Evolutionary conservation across 23 tunicate species (phyloP).

Genomic region (Diplosoma virens): DNA sequence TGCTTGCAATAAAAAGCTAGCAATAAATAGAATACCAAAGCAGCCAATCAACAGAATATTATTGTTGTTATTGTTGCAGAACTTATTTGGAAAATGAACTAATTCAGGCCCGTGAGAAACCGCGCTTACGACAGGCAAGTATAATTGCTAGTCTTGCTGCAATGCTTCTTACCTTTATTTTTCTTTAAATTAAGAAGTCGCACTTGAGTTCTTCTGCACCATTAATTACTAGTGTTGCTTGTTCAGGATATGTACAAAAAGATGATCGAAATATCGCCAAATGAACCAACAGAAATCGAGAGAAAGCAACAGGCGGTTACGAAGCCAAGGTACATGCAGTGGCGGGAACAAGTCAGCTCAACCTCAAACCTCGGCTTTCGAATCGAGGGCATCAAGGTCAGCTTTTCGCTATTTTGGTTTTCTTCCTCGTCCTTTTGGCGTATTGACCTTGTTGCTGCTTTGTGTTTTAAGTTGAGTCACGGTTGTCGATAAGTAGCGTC

Average conservation of each 20-base stretch:
- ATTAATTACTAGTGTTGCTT: not conserved
- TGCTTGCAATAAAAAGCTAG: too few species aligned
- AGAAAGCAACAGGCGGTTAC: slow-evolving; percentile 73
- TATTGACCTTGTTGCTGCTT: too few species aligned
- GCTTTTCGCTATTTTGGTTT: too few species aligned
- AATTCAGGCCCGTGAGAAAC: slow-evolving; percentile 74
- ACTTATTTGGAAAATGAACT: slow-evolving; percentile 95
- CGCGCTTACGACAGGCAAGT: slow-evolving; percentile 78
- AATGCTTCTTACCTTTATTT: too few species aligned
- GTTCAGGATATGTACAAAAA: slow-evolving; percentile 87
- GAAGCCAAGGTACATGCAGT: slow-evolving; percentile 95
- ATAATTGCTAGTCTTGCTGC: too few species aligned
- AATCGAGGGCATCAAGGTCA: slow-evolving; percentile 97
- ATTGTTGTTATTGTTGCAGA: slow-evolving; percentile 45
- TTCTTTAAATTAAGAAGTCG: too few species aligned
- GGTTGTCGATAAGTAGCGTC: too few species aligned
- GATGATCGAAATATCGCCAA: slow-evolving; percentile 86
- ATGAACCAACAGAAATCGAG: slow-evolving; percentile 79
- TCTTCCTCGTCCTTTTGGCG: too few species aligned
- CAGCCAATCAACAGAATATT: too few species aligned
- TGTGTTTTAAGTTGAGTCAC: too few species aligned
- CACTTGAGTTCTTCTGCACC: too few species aligned
- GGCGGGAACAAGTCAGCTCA: slow-evolving; percentile 90
- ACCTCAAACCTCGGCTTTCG: slow-evolving; percentile 95
- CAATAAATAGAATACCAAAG: too few species aligned